These are phyloP conservation scores for Tenthredo notha DNA, from an alignment of 2,888 invertebrate species.

Conservation along the genomic window DNA sequence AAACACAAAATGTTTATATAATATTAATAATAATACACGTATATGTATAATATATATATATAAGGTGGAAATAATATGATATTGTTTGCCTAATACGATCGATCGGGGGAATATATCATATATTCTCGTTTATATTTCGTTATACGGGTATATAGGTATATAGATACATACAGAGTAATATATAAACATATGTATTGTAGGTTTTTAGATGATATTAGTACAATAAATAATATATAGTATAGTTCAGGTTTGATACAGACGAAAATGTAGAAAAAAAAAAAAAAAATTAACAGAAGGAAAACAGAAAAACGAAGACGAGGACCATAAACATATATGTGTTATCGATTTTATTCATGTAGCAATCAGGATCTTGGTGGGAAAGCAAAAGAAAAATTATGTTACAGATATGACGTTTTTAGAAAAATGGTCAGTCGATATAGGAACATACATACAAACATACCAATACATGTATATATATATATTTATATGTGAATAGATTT, in stretches of 20 bases:
- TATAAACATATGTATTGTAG: not conserved
- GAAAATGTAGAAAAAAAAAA: not conserved
- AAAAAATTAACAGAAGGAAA: not conserved
- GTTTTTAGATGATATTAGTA: not conserved
- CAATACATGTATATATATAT: not conserved
- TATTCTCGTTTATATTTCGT: not conserved
- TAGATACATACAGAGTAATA: not conserved
- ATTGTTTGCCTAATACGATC: slow-evolving; percentile 3
- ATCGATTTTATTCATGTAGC: not conserved
- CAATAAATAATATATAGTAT: not conserved
- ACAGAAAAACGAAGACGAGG: not conserved
- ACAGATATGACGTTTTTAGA: not conserved
- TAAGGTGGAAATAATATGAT: slow-evolving; percentile 2
- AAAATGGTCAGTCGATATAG: no score
- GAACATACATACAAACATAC: not conserved
- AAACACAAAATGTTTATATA: not conserved
- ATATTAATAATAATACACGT: not conserved
- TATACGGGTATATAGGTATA: not conserved
- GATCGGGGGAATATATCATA: not conserved
- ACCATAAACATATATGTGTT: not conserved
- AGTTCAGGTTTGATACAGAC: not conserved
- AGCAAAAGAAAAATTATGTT: not conserved
- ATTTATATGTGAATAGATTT: not conserved
- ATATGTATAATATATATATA: not conserved
- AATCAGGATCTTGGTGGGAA: not conserved